These are phyloP conservation scores for Petrolisthes cinctipes DNA, from an alignment of 2,888 invertebrate genomes.

Conservation along the genomic window DNA sequence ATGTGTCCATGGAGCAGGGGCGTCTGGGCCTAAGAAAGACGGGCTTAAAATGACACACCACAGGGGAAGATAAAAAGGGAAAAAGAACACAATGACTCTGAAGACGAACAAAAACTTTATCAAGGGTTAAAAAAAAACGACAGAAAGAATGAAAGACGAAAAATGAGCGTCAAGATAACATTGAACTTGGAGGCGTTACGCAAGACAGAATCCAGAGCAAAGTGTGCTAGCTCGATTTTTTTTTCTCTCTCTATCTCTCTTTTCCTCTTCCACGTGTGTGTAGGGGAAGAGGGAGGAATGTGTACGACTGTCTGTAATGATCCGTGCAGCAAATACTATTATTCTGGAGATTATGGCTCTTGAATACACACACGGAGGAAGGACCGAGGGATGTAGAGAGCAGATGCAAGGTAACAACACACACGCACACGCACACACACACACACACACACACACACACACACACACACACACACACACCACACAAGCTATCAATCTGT, in stretches of 20 bases:
- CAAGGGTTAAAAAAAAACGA: neutral
- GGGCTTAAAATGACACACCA: neutral
- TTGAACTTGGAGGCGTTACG: neutral
- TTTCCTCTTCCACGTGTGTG: neutral
- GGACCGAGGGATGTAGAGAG: neutral
- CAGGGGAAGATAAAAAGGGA: neutral
- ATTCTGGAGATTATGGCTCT: neutral
- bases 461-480: neutral
- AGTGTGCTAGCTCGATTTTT: neutral
- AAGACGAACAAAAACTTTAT: neutral
- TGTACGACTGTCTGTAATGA: neutral
- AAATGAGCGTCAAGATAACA: neutral
- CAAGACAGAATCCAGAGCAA: neutral
- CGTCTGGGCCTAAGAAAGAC: neutral
- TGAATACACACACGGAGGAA: neutral
- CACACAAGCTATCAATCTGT: neutral
- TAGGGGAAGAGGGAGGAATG: neutral
- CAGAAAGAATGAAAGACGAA: neutral
- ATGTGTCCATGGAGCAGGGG: neutral
- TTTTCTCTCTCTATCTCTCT: neutral
- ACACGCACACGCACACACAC: neutral
- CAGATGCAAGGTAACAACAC: neutral
- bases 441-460: neutral
- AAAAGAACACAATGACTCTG: constrained; percentile 9
- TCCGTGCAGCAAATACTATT: constrained; percentile 14